phyloP scores from a whole-genome alignment of 2,888 invertebrate species.

The Actias luna region DNA sequence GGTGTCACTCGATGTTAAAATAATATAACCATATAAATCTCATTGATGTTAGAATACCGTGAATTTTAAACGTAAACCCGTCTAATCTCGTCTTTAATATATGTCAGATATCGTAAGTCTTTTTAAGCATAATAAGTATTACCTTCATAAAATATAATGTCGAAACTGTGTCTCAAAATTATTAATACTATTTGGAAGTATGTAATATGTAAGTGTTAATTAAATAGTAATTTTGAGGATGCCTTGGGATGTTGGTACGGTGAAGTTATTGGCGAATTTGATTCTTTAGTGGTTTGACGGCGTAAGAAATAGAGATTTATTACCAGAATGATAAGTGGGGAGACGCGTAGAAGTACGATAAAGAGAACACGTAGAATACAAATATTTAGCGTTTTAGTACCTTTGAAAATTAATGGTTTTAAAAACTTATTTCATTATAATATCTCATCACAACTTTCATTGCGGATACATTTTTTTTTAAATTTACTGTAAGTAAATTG shows the following conservation, averaged over 20 bases:
- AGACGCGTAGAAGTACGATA: background rate
- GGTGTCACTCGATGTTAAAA: background rate
- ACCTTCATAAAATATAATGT: background rate
- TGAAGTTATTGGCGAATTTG: background rate
- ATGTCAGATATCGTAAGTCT: background rate
- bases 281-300: background rate
- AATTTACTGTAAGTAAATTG: background rate
- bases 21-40: background rate
- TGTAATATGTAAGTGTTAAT: background rate
- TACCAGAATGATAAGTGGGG: too few relatives aligned
- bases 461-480: background rate
- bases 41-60: background rate
- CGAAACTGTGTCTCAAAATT: background rate
- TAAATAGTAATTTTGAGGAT: constrained; percentile 1
- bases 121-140: background rate
- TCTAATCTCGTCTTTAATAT: background rate
- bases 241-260: background rate
- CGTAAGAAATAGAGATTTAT: background rate
- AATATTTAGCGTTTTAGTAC: background rate
- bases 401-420: background rate
- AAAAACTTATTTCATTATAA: background rate
- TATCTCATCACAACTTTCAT: background rate
- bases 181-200: background rate
- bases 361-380: background rate
- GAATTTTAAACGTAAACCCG: background rate